Conservation (phyloP, 2,113 vertebrate genomes). For the Aleadryas rufinucha region DNA sequence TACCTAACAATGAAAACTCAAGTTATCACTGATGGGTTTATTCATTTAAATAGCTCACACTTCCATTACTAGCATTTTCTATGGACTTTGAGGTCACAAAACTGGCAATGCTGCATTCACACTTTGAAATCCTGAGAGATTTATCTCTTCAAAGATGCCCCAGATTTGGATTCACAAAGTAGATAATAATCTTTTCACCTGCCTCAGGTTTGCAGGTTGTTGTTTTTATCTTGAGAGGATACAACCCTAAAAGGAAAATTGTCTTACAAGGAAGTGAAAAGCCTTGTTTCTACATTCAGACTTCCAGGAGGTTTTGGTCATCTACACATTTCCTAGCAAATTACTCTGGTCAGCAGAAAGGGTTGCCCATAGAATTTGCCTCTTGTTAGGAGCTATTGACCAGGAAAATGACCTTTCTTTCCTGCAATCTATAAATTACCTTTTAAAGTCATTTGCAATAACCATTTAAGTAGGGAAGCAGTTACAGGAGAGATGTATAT, state of each 20-base stretch:
- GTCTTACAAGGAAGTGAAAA: background rate
- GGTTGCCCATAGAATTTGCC: background rate
- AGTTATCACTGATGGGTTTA: background rate
- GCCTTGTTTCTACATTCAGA: background rate
- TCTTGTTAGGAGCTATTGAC: background rate
- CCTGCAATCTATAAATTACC: slow-evolving; percentile 38
- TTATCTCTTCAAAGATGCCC: background rate
- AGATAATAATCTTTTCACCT: background rate
- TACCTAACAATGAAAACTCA: background rate
- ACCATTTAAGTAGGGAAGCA: slow-evolving; percentile 29
- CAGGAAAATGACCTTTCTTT: slow-evolving; percentile 6
- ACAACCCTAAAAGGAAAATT: background rate
- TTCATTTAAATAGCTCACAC: background rate
- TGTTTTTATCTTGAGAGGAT: background rate
- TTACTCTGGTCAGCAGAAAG: slow-evolving; percentile 1
- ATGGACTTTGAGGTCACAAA: background rate
- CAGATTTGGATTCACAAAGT: background rate
- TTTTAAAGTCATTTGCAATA: slow-evolving; percentile 50
- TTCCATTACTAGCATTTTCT: background rate
- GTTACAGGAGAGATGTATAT: background rate
- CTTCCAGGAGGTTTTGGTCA: background rate
- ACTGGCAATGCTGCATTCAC: background rate
- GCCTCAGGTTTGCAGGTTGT: background rate
- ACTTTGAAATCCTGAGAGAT: background rate
- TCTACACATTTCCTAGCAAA: background rate